Conservation (phyloP, 2,113 vertebrate species). For the Madoqua kirkii region DNA sequence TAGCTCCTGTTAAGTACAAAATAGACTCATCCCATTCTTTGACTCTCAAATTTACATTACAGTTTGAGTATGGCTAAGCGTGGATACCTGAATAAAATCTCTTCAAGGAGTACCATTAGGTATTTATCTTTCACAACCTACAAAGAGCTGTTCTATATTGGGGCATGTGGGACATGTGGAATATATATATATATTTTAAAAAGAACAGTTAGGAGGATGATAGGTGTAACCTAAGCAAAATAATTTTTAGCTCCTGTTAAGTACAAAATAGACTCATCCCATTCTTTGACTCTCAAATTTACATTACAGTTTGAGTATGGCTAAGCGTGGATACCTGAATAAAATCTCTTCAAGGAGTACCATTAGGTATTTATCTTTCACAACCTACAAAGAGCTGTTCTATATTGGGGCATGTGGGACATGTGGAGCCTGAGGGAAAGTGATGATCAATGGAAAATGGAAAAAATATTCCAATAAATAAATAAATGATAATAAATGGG, state of each 20-base stretch:
- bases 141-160: not conserved
- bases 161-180: accelerated
- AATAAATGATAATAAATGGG: not conserved
- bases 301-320: not conserved
- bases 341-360: not conserved
- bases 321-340: not conserved
- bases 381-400: not conserved
- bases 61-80: not conserved
- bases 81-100: not conserved
- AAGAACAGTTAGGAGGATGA: not conserved
- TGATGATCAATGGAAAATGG: not conserved
- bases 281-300: not conserved
- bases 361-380: not conserved
- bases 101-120: not conserved
- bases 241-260: not conserved
- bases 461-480: too few relatives aligned
- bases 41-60: not conserved
- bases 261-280: not conserved
- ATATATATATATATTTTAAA: not conserved
- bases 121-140: not conserved
- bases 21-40: not conserved
- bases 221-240: not conserved
- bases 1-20: not conserved
- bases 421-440: too few relatives aligned
- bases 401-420: accelerated